These are phyloP conservation scores for Fratercula arctica DNA, from an alignment of 2,797 vertebrate species.

Conservation along the genomic window DNA sequence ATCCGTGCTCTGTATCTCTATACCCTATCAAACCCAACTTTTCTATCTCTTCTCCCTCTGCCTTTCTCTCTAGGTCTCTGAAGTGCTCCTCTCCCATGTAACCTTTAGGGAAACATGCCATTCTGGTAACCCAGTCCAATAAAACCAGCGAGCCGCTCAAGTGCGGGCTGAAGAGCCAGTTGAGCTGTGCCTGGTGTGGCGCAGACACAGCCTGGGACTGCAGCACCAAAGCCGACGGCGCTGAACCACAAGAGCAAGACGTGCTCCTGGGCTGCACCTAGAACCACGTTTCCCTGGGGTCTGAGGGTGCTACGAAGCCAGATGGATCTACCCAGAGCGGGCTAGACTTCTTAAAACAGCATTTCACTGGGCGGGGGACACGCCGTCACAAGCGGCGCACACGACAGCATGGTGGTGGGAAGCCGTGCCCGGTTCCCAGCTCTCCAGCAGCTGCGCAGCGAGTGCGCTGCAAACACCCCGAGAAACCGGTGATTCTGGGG, in stretches of 20 bases:
- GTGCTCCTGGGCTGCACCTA: background rate
- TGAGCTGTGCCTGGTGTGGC: accelerated
- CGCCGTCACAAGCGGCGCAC: accelerated
- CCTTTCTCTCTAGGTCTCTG: background rate
- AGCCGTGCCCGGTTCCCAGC: accelerated
- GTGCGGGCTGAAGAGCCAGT: background rate
- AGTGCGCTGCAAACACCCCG: background rate
- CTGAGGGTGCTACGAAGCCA: background rate
- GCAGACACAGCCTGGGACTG: background rate
- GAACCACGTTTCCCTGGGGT: background rate
- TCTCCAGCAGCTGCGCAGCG: too few species aligned
- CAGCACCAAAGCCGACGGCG: background rate
- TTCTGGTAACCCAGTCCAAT: background rate
- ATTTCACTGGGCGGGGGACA: accelerated
- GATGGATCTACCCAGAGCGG: background rate
- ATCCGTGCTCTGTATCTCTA: too few species aligned
- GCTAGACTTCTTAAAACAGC: background rate
- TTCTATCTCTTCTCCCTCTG: background rate
- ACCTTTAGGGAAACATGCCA: background rate
- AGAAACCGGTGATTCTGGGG: background rate
- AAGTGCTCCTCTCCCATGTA: background rate
- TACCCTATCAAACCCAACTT: accelerated
- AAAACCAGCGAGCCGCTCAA: background rate
- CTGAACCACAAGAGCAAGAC: background rate
- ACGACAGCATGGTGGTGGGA: accelerated